A percentile compares a stretch with the other conserved stretches of the same genome.
Evolutionary conservation across 1,140 invertebrate genomes (phyloP).

Genomic region (Saccostrea echinata): DNA sequence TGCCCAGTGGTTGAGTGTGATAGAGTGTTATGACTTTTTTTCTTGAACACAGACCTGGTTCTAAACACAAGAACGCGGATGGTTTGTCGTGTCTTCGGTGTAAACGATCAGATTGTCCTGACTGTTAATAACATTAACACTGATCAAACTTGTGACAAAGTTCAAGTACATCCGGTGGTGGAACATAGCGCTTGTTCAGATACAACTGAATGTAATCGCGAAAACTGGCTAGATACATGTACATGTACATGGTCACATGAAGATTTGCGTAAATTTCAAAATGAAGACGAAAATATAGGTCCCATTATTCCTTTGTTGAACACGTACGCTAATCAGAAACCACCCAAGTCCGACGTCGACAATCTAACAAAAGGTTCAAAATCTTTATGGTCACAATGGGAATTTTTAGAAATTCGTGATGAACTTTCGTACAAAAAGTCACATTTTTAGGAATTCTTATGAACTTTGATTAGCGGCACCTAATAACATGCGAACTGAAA

Average conservation of each 20-base stretch:
- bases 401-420: slow-evolving; percentile 3
- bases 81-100: not conserved
- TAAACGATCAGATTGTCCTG: slow-evolving; percentile 25
- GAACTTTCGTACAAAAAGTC: not conserved
- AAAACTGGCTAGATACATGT: not conserved
- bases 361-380: slow-evolving; percentile 5
- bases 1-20: not conserved
- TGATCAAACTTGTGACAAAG: not conserved
- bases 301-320: not conserved
- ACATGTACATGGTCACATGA: not conserved
- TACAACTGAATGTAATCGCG: not conserved
- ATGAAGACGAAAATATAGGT: not conserved
- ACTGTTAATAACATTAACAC: not conserved
- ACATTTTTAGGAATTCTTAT: not conserved
- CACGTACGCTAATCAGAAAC: not conserved
- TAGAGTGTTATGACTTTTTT: slow-evolving; percentile 9
- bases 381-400: not conserved
- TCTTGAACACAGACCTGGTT: not conserved
- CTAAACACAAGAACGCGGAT: not conserved
- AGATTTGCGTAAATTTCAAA: not conserved
- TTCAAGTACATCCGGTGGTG: not conserved
- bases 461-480: slow-evolving; percentile 45
- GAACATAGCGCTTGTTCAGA: not conserved
- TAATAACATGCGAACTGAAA: slow-evolving; percentile 46
- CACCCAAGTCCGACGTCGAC: not conserved